phyloP scores from a whole-genome alignment of 1,140 invertebrate genomes.

The Trachymyrmex cornetzi region DNA sequence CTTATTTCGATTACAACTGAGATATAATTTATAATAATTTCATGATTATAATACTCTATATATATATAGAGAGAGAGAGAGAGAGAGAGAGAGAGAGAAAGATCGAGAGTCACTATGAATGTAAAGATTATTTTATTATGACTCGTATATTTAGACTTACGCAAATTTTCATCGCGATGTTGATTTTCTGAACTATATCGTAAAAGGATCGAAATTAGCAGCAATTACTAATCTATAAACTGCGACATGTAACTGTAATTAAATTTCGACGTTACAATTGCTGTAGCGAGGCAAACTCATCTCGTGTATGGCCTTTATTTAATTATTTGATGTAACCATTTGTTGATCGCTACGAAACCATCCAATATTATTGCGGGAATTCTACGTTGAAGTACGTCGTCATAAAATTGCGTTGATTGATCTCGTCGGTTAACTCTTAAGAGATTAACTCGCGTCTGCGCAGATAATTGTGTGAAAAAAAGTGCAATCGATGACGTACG shows the following conservation, averaged over 20 bases:
- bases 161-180: not conserved
- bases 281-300: conserved; percentile 22
- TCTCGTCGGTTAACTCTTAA: conserved; percentile 28
- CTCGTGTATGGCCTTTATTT: conserved; percentile 35
- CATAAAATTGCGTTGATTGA: not conserved
- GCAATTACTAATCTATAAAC: conserved; percentile 37
- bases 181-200: not conserved
- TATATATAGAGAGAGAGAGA: no score
- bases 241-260: conserved; percentile 38
- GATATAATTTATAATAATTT: conserved; percentile 7
- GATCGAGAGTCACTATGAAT: no score
- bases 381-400: not conserved
- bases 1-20: not conserved
- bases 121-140: conserved; percentile 18
- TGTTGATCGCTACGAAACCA: not conserved
- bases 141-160: not conserved
- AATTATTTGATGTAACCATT: conserved; percentile 50
- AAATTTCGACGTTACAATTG: conserved; percentile 37
- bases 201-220: conserved; percentile 36
- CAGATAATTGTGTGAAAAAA: conserved; percentile 41
- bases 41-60: not conserved
- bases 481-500: conserved; percentile 49
- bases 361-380: not conserved
- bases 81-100: no score
- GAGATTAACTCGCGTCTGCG: not conserved